Base-by-base conservation (phyloP, 2,888 invertebrate species). In the Anticlea derivata region DNA sequence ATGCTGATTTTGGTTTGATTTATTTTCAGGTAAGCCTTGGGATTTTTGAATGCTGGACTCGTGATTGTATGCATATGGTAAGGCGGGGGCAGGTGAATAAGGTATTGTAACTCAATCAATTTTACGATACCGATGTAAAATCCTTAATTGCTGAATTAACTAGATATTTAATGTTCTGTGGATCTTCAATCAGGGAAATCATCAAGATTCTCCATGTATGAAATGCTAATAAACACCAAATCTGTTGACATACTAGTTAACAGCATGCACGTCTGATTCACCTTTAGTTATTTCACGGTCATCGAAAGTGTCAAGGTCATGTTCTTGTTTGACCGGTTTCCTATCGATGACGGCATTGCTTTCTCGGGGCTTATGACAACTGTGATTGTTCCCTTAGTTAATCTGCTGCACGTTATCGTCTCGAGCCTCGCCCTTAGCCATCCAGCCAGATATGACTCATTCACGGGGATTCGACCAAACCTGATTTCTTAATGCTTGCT, bases 251-350 rank as follows among this genome's bases (percentile, higher is more conserved):
- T 38, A 33, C 26, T 37, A 13, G 20, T 20, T 2, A 7, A 8
- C 1, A 7, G 7, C 17, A 11, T 26, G 31, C 38, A 30, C n/a
- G 13, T 31, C 20, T 31, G 39, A 47, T 8, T 46, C 46, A 47
- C 26, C 24, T 13, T 23, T 24, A 10, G 31, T 17, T 17, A 24
- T 8, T 30, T 37, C 38, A 13, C 34, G 43, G 11, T 12, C 17
- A 38, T 17, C 31, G 31, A 48, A 47, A 31, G 39, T 44, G 33
- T 38, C 44, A 50, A 45, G 50, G 33, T 27, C 37, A 38, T 12
- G 31, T 10, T 37, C 33, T 31, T 13, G 43, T 26, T 35, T n/a
- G 33, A 38, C 30, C 45, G 12, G 45, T 37, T 8, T 29, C 29
- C 13, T n/a, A 27, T 8, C 27, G 43, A 26, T 34, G 34, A 43